phyloP scores from a whole-genome alignment of 2,888 invertebrate species.

The Papilio gigon region DNA sequence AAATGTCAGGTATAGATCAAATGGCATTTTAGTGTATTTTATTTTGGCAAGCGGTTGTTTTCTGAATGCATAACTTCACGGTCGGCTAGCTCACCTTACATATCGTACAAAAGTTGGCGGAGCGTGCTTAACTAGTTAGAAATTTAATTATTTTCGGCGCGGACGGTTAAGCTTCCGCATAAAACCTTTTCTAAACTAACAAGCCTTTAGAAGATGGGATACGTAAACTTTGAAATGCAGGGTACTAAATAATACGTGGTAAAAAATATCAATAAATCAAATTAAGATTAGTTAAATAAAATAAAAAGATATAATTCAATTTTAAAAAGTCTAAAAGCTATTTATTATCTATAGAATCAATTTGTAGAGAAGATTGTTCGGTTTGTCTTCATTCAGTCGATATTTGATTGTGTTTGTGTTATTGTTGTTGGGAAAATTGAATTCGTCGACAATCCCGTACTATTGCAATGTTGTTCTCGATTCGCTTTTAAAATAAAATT shows the following conservation, averaged over 20 bases:
- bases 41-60: conserved; percentile 17
- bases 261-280: no score
- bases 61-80: conserved; percentile 30
- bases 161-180: conserved; percentile 30
- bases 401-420: conserved; percentile 60
- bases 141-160: conserved; percentile 35
- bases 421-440: conserved; percentile 76
- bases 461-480: conserved; percentile 60
- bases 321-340: conserved; percentile 6
- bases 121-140: conserved; percentile 34
- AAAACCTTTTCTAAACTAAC: conserved; percentile 25
- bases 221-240: conserved; percentile 9
- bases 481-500: conserved; percentile 28
- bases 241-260: not conserved
- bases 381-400: conserved; percentile 26
- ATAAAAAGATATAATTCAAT: not conserved
- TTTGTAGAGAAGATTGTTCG: conserved; percentile 18
- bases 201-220: conserved; percentile 18
- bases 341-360: conserved; percentile 3
- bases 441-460: conserved; percentile 76
- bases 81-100: conserved; percentile 24
- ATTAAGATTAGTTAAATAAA: not conserved
- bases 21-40: not conserved
- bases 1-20: not conserved
- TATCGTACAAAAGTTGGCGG: conserved; percentile 29